Evolutionary conservation across 2,888 invertebrate species (phyloP), one percentile per base, ranked within the genome.

Genomic region (Sarcophaga subvicina): DNA sequence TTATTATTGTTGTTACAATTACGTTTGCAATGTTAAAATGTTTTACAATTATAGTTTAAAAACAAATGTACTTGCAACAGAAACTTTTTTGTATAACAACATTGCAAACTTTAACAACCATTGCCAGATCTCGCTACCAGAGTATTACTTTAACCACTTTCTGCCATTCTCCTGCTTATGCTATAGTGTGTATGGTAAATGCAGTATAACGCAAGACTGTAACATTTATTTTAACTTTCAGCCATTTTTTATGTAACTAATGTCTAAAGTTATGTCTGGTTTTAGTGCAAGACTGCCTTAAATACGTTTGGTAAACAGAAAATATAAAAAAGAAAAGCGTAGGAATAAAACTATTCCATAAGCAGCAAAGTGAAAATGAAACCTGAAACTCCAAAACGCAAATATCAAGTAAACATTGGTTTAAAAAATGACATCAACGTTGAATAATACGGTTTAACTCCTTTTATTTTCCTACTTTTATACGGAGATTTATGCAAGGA

Each of bases 201-300:
- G 66, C n/a, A 17, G 66, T 6, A 37, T 6, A 37, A 20, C 37
- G 17, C 11, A 17, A 8, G 17, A 37, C 54, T 20, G 17, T 27
- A 66, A 66, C 72, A 70, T 72, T 71, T 70, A 80, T 79, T 75
- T 73, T 75, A 69, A 73, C 63, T 80, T 76, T 76, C 70, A 84
- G 67, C 17, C 64, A 88, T 88, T 86, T 88, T 80, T 63, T 88
- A 88, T 88, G 87, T 82, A 88, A 87, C 87, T 87, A 75, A 80
- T 85, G 80, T 76, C 78, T 71, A 84, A 86, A 88, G 82, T 87
- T 87, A 88, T 88, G 54, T 17, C 83, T 85, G 82, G 81, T 71
- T 88, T 54, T 88, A 86, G 80, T 78, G 66, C 73, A 64, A 82
- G 80, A 80, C 72, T 77, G 77, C 62, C 54, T 81, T 54, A 63